A percentile compares a stretch with the other conserved stretches of the same genome.
These are phyloP conservation scores for Halisarca cf. caerulea DNA, from an alignment of 37 sponge, comb jelly and placozoan genomes.

Conservation along the genomic window DNA sequence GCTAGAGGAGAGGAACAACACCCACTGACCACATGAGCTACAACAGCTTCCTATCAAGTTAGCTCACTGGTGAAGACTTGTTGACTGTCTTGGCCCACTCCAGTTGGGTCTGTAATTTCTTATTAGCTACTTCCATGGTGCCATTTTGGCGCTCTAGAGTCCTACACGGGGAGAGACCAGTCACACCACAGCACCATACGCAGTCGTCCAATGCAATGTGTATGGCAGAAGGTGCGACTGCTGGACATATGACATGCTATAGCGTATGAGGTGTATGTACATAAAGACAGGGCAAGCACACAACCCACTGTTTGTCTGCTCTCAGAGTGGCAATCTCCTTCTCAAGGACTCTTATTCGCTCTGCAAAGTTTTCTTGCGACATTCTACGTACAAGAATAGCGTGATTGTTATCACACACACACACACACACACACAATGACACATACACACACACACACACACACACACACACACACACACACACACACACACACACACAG, in stretches of 20 bases:
- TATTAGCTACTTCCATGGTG: conserved; percentile 3
- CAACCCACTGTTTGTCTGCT: conserved; percentile 2
- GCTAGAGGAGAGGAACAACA: neutral
- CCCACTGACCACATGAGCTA: neutral
- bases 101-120: neutral
- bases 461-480: too few species aligned
- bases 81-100: conserved; percentile 12
- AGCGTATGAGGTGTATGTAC: too few species aligned
- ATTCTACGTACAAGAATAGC: neutral
- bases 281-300: too few species aligned
- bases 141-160: neutral
- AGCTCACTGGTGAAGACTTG: too few species aligned
- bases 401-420: too few species aligned
- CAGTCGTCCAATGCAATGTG: too few species aligned
- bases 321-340: conserved; percentile 5
- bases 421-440: too few species aligned
- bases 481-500: too few species aligned
- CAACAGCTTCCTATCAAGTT: too few species aligned
- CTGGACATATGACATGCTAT: too few species aligned
- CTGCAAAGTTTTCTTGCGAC: neutral
- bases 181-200: neutral
- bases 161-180: neutral
- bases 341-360: conserved; percentile 4
- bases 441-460: neutral
- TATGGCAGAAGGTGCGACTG: too few species aligned